Base-by-base conservation (phyloP, 2,888 invertebrate species). In the Xestia ashworthii region DNA sequence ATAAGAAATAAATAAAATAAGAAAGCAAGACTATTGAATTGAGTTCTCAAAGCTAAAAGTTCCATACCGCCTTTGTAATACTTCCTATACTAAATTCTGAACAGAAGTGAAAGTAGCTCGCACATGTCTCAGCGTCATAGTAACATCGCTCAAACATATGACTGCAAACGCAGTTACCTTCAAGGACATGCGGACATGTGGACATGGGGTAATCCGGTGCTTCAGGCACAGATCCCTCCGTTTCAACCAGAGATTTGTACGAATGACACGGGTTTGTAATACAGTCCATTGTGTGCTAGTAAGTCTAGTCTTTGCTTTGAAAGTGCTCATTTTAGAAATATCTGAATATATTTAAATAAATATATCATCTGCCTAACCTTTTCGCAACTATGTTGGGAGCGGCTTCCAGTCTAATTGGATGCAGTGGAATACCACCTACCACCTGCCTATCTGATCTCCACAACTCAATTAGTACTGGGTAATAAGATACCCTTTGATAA, bases 161-260 rank as follows among this genome's bases (percentile, higher is more conserved):
- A 41, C 41, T 69, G 41, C 32, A 16, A 11, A 71, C 66, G 64
- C 16, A 67, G 48, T 62, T 12, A 50, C 22, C 22, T 32, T 38
- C 19, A 48, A 62, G 80, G 58, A 58, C 71, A 46, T 16, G n/a
- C 58, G 38, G 38, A 78, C 44, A 50, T 60, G 78, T 53, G 50
- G 64, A 69, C 82, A 50, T 16, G 53, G 5, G 55, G 64, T 76
- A 83, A 83, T 73, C 62, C 58, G 32, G 16, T 19, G 66, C 53
- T 76, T 44, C 66, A 48, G 48, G 25, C 53, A 16, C 25, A 60
- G 32, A 82, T 73, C 80, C 64, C 66, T 64, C 67, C 53, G 60
- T 83, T 80, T 80, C 80, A 83, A 38, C 46, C 50, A 82, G 76
- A 74, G 74, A 80, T 83, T 80, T 73, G 53, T 66, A 44, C 25